Percentiles rank a stretch among this genome's conserved stretches.
Evolutionary conservation across 2,888 invertebrate species (phyloP).

Genomic region (Andrena fulva): DNA sequence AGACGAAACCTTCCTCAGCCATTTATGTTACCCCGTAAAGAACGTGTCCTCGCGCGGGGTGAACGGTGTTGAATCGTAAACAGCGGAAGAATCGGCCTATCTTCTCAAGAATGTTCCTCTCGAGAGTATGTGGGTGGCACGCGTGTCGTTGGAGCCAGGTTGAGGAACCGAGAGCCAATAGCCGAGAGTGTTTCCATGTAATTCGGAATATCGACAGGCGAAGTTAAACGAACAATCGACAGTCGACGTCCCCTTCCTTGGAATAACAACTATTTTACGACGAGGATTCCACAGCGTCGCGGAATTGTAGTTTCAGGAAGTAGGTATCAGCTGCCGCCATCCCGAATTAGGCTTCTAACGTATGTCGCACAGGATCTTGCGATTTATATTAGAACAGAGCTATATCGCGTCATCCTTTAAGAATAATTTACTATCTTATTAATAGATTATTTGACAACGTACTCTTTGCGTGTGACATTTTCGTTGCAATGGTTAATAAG

Average conservation of each 20-base stretch:
- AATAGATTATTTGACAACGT: too few species aligned
- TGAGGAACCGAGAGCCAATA: neutral
- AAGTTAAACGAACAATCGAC: conserved; percentile 1
- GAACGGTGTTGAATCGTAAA: conserved; percentile 53
- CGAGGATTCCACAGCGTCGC: neutral
- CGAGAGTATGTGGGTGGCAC: conserved; percentile 1
- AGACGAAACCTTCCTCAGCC: neutral
- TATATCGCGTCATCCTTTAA: too few species aligned
- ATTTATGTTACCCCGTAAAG: conserved; percentile 28
- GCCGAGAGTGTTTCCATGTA: conserved; percentile 14
- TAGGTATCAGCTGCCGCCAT: neutral
- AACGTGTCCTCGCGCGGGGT: conserved; percentile 18
- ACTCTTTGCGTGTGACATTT: too few species aligned
- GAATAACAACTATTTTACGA: conserved; percentile 1
- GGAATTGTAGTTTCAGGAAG: neutral
- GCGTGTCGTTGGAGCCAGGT: neutral
- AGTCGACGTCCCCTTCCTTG: neutral
- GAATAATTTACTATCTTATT: too few species aligned
- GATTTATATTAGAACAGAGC: too few species aligned
- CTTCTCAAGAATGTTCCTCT: conserved; percentile 26
- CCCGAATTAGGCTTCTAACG: too few species aligned
- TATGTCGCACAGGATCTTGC: too few species aligned
- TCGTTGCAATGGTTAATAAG: too few species aligned
- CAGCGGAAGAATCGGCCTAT: conserved; percentile 41
- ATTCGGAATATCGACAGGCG: conserved; percentile 15